phyloP scores from a whole-genome alignment of 2,113 vertebrate genomes.

The Otolemur garnettii region DNA sequence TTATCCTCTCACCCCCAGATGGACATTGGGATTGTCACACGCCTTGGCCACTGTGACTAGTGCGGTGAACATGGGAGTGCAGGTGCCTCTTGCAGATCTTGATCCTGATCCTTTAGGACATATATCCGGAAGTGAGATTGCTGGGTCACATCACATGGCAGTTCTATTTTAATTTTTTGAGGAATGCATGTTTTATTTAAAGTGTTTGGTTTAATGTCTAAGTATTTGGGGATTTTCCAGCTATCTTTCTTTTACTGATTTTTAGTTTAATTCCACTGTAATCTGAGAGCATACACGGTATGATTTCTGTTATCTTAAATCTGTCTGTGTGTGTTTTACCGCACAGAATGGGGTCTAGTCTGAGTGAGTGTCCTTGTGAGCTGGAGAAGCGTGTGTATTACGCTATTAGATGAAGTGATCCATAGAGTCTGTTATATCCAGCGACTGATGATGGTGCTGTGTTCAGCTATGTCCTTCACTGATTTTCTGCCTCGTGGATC shows the following conservation, averaged over 20 bases:
- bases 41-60: neutral
- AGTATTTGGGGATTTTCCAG: neutral
- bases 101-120: neutral
- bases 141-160: no score
- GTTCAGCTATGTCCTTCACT: neutral
- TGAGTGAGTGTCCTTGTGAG: neutral
- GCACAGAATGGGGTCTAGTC: neutral
- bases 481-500: neutral
- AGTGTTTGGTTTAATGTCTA: neutral
- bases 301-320: slow-evolving; percentile 15
- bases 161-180: neutral
- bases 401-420: neutral
- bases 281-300: neutral
- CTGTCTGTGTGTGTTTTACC: neutral
- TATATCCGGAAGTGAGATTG: neutral
- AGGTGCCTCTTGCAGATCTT: neutral
- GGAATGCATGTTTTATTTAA: neutral
- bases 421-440: neutral
- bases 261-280: neutral
- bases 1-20: no score
- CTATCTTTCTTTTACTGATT: neutral
- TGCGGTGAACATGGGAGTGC: neutral
- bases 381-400: neutral
- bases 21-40: neutral
- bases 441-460: neutral